phyloP scores from a whole-genome alignment of 2,888 invertebrate species.

The Pantelozetes paolii region DNA sequence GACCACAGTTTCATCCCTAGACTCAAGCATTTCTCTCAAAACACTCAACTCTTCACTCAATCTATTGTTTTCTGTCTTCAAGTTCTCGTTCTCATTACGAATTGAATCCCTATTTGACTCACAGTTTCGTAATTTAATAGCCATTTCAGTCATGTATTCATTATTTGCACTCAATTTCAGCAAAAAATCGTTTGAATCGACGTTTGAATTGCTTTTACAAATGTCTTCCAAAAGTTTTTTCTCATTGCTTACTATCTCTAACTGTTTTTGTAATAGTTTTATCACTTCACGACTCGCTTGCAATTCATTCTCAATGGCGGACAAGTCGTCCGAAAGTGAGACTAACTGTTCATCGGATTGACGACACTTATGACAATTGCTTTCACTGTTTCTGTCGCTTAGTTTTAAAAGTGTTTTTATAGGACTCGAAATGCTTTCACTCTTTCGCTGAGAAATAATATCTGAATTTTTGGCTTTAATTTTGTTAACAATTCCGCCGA shows the following conservation, averaged over 20 bases:
- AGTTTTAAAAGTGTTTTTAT: slow-evolving; percentile 7
- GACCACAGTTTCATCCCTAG: slow-evolving; percentile 54
- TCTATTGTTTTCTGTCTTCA: neutral
- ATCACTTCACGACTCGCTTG: slow-evolving; percentile 53
- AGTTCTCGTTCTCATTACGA: slow-evolving; percentile 33
- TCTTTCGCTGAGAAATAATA: neutral
- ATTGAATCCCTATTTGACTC: slow-evolving; percentile 10
- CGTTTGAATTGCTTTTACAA: neutral
- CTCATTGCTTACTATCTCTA: slow-evolving; percentile 51
- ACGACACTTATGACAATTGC: slow-evolving; percentile 23
- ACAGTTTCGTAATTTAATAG: slow-evolving; percentile 7
- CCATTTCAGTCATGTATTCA: neutral
- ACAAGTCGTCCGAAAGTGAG: slow-evolving; percentile 50
- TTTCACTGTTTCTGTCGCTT: neutral
- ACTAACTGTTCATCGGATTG: slow-evolving; percentile 45
- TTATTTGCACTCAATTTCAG: neutral
- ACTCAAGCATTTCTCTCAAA: slow-evolving; percentile 52
- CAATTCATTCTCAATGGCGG: slow-evolving; percentile 52
- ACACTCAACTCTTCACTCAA: slow-evolving; percentile 3
- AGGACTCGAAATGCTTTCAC: neutral
- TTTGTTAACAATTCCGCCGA: slow-evolving; percentile 36
- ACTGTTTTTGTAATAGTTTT: slow-evolving; percentile 52
- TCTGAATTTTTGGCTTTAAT: neutral
- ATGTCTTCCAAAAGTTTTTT: slow-evolving; percentile 50
- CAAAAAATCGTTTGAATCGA: neutral